Evolutionary conservation across 2,797 vertebrate species (phyloP).

Genomic region (Novumbra hubbsi): DNA sequence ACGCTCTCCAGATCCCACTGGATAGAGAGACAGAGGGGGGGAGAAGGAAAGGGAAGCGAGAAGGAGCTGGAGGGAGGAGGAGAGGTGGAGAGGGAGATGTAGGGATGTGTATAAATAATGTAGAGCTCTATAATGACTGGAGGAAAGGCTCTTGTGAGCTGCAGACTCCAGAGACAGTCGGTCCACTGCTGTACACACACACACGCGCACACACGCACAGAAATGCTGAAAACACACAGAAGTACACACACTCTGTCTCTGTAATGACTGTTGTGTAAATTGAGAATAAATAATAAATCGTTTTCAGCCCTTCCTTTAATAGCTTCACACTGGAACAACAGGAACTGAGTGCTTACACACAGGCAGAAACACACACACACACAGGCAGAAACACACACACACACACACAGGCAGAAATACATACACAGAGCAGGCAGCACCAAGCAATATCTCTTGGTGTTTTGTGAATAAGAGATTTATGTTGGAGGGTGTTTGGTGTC

Average conservation of each 20-base stretch:
- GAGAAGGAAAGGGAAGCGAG: background rate
- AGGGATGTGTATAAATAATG: background rate
- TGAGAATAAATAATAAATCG: slow-evolving; percentile 1
- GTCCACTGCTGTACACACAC: slow-evolving; percentile 1
- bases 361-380: background rate
- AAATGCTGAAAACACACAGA: slow-evolving; percentile 5
- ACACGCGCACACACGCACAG: background rate
- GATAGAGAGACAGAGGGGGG: background rate
- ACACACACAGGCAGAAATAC: background rate
- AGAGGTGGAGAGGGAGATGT: background rate
- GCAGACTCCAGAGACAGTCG: background rate
- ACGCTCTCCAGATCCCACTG: slow-evolving; percentile 3
- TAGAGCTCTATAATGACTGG: slow-evolving; percentile 2
- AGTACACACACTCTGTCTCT: background rate
- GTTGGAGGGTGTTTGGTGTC: no score
- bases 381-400: background rate
- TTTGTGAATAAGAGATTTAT: background rate
- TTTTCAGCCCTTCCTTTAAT: slow-evolving; percentile 3
- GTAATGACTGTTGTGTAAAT: slow-evolving; percentile 10
- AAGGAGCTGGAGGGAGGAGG: background rate
- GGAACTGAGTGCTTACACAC: background rate
- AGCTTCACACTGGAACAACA: slow-evolving; percentile 11
- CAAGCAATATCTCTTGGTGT: background rate
- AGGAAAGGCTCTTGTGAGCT: background rate
- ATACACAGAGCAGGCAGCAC: background rate